Evolutionary conservation across 2,888 invertebrate species (phyloP).

Genomic region (Fabriciana adippe): DNA sequence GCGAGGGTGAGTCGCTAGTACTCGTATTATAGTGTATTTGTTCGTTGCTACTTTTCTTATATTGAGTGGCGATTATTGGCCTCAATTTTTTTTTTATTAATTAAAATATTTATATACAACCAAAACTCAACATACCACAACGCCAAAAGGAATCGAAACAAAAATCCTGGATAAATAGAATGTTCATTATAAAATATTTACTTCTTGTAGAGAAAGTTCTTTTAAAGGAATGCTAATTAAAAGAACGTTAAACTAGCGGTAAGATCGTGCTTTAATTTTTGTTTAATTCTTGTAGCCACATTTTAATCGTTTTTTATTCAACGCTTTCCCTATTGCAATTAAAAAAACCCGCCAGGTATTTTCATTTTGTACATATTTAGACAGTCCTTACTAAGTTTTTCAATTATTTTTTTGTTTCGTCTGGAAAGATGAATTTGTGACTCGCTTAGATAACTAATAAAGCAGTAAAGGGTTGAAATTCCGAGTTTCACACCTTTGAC

Average conservation of each 20-base stretch:
- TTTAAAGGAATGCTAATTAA: slow-evolving; percentile 39
- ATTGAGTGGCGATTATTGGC: no score
- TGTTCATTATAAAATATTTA: slow-evolving; percentile 29
- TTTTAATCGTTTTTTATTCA: slow-evolving; percentile 23
- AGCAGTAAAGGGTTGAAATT: no score
- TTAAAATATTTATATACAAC: no score
- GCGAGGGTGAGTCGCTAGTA: no score
- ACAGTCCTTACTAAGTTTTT: neutral
- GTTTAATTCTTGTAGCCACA: slow-evolving; percentile 29
- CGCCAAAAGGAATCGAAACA: neutral
- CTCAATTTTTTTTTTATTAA: no score
- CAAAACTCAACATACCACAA: neutral
- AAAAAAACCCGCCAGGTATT: neutral
- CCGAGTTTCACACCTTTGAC: no score
- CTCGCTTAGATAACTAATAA: no score
- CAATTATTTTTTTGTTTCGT: no score
- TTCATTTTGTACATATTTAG: neutral
- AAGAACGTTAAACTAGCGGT: slow-evolving; percentile 37
- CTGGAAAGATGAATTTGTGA: no score
- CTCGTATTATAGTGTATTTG: no score
- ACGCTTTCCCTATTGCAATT: slow-evolving; percentile 6
- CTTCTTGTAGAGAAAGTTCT: slow-evolving; percentile 34
- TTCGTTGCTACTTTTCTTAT: no score
- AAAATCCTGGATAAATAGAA: slow-evolving; percentile 6
- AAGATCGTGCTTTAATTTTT: slow-evolving; percentile 29